Evolutionary conservation across 2,113 vertebrate genomes (phyloP).

Genomic region (Mirounga angustirostris): DNA sequence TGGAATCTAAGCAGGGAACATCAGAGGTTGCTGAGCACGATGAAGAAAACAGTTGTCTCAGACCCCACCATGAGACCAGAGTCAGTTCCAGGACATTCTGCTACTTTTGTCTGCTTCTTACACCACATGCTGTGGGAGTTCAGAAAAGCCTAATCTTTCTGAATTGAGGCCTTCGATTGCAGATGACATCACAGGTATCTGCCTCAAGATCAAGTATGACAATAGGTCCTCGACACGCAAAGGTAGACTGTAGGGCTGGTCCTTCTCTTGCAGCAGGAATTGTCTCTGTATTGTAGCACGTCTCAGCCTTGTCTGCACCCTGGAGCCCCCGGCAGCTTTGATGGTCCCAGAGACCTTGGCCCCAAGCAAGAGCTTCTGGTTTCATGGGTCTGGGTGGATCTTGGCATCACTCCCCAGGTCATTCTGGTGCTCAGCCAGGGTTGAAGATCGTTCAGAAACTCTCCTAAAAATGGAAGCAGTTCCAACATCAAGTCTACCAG

Average conservation of each 20-base stretch:
- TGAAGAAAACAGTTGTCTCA: accelerated
- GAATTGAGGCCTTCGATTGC: too few relatives aligned
- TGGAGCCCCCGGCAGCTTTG: neutral
- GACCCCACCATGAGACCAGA: neutral
- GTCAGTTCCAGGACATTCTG: too few relatives aligned
- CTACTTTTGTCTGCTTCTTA: neutral
- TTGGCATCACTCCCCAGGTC: accelerated
- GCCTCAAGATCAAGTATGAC: neutral
- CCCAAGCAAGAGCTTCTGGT: neutral
- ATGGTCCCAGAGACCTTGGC: accelerated
- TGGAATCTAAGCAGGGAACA: accelerated
- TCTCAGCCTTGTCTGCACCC: neutral
- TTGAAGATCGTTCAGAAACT: neutral
- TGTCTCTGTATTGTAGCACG: accelerated
- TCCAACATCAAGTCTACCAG: neutral
- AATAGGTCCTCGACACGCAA: accelerated
- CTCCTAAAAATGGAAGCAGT: accelerated
- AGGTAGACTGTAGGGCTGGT: accelerated
- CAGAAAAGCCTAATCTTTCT: neutral
- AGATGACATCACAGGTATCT: neutral
- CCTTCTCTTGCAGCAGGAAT: neutral
- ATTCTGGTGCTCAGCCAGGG: neutral
- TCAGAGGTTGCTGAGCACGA: accelerated
- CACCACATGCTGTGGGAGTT: accelerated
- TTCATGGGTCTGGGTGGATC: too few relatives aligned